These are phyloP conservation scores for Pandemis corylana DNA, from an alignment of 2,888 invertebrate species.

Conservation along the genomic window DNA sequence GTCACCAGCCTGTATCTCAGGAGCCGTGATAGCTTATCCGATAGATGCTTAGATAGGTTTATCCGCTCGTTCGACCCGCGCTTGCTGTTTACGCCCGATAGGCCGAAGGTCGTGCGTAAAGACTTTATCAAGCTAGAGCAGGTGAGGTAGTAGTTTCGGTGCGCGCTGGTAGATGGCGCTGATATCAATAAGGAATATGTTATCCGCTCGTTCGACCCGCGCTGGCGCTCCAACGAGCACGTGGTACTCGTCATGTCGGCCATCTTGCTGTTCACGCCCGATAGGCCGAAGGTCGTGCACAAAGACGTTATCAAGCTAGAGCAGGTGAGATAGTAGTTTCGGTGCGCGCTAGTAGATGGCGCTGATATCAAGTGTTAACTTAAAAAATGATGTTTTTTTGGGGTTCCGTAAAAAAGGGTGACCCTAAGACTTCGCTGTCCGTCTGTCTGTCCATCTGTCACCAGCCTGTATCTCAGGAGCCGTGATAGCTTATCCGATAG, in stretches of 20 bases:
- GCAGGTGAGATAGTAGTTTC: not conserved
- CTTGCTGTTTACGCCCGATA: conserved; percentile 93
- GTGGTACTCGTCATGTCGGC: conserved; percentile 96
- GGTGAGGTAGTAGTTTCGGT: not conserved
- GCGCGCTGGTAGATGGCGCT: not conserved
- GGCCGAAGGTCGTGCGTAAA: conserved; percentile 91
- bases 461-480: too few species aligned
- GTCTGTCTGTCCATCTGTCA: too few species aligned
- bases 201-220: conserved; percentile 93
- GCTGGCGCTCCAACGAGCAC: conserved; percentile 94
- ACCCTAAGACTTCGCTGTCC: too few species aligned
- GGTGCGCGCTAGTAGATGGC: not conserved
- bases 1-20: too few species aligned
- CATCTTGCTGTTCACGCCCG: conserved; percentile 95
- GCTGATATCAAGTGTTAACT: not conserved
- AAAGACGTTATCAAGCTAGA: conserved; percentile 91
- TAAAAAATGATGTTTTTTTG: too few species aligned
- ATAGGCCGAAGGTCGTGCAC: conserved; percentile 91
- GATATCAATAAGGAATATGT: too few species aligned
- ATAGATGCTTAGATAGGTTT: conserved; percentile 58
- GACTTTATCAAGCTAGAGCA: conserved; percentile 90
- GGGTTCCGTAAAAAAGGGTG: too few species aligned
- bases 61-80: conserved; percentile 93
- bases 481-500: not conserved
- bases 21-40: not conserved